These are phyloP conservation scores for Phataginus tricuspis DNA, from an alignment of 2,797 vertebrate genomes.

Conservation along the genomic window DNA sequence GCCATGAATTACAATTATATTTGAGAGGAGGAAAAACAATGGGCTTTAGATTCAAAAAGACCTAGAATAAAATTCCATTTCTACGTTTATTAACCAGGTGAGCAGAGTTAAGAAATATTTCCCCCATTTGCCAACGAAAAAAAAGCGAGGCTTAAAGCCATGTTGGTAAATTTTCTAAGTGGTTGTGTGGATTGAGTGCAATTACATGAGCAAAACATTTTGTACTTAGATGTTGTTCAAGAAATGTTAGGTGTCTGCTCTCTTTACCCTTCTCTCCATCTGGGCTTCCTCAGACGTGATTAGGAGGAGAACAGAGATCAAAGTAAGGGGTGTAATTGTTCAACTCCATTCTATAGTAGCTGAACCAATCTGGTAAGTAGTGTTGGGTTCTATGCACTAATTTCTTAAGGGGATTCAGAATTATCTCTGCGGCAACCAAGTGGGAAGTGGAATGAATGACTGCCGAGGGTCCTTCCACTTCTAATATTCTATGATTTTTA, in stretches of 20 bases:
- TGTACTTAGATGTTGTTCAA: neutral
- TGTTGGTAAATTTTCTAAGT: neutral
- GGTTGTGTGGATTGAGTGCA: neutral
- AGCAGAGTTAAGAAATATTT: neutral
- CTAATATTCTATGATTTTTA: slow-evolving; percentile 12
- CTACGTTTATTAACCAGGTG: neutral
- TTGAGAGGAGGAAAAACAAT: neutral
- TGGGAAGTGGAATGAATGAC: slow-evolving; percentile 2
- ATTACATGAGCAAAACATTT: neutral
- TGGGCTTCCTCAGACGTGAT: neutral
- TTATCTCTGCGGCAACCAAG: slow-evolving; percentile 6
- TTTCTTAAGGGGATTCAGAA: slow-evolving; percentile 36
- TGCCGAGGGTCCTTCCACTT: neutral
- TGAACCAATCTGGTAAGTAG: neutral
- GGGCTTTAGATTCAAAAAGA: neutral
- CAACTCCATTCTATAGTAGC: neutral
- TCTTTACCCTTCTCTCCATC: neutral
- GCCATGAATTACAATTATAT: neutral
- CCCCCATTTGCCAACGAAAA: neutral
- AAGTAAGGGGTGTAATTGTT: neutral
- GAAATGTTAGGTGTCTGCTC: neutral
- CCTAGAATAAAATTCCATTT: neutral
- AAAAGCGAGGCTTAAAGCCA: neutral
- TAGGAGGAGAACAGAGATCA: neutral
- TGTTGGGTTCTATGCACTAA: neutral